A percentile compares a stretch with the other conserved stretches of the same genome.
Conservation (phyloP, 2,888 invertebrate genomes). For the Heterodera filipjevi region DNA sequence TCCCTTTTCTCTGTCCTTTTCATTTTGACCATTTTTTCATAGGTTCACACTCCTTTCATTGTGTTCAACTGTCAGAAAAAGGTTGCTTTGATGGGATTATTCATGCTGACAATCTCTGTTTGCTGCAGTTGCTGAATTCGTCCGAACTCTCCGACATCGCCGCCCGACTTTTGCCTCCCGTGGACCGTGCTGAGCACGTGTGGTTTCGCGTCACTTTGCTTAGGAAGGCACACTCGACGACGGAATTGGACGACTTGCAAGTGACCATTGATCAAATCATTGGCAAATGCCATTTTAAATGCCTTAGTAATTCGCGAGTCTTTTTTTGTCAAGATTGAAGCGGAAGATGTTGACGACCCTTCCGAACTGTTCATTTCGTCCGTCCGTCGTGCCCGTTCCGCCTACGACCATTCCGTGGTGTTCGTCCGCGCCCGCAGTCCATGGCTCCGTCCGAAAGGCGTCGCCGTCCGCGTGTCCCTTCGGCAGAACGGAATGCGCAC, state of each 20-base stretch:
- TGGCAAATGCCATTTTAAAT: not conserved
- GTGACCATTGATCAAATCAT: conserved; percentile 29
- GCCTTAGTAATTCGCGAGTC: not conserved
- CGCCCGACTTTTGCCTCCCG: conserved; percentile 41
- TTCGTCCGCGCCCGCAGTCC: conserved; percentile 49
- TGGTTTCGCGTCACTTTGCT: conserved; percentile 59
- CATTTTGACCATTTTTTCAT: not conserved
- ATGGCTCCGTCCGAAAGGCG: conserved; percentile 33
- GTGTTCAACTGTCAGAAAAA: conserved; percentile 60
- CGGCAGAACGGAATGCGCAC: conserved; percentile 37
- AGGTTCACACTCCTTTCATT: conserved; percentile 50
- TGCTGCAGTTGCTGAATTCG: conserved; percentile 37
- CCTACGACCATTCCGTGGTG: conserved; percentile 59
- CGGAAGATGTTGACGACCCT: conserved; percentile 47
- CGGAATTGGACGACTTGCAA: conserved; percentile 47
- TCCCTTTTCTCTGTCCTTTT: too few species aligned
- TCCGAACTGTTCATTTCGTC: conserved; percentile 54
- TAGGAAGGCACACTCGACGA: conserved; percentile 35
- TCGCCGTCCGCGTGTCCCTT: conserved; percentile 43
- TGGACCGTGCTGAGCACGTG: conserved; percentile 49
- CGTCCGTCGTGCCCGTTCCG: conserved; percentile 53
- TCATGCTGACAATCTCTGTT: not conserved
- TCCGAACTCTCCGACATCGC: conserved; percentile 36
- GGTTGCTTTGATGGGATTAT: conserved; percentile 30
- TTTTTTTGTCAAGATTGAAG: conserved; percentile 50